Percentiles rank a stretch among this genome's conserved stretches.
Evolutionary conservation across 2,888 invertebrate genomes (phyloP).

Genomic region (Cantharis nigra): DNA sequence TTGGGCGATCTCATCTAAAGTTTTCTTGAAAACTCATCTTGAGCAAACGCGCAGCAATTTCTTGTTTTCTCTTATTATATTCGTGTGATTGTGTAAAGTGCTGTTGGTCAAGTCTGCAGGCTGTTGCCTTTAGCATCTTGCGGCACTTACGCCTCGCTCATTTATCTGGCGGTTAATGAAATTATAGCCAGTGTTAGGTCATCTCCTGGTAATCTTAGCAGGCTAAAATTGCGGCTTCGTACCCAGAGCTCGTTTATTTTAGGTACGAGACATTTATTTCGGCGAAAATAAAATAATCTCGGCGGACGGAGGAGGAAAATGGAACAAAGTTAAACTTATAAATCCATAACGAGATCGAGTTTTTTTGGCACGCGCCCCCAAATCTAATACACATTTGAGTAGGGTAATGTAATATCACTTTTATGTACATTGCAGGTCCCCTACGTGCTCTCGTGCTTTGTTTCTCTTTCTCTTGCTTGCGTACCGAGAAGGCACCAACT

Average conservation of each 20-base stretch:
- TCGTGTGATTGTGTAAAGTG: conserved; percentile 44
- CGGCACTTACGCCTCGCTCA: conserved; percentile 53
- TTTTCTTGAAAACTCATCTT: conserved; percentile 35
- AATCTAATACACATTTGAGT: conserved; percentile 44
- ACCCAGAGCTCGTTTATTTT: conserved; percentile 41
- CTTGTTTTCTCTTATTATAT: conserved; percentile 46
- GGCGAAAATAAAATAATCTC: conserved; percentile 1
- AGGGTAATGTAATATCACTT: conserved; percentile 43
- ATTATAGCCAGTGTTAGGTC: conserved; percentile 58
- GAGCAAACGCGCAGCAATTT: conserved; percentile 32
- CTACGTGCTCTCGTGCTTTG: conserved; percentile 20
- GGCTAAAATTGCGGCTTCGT: conserved; percentile 41
- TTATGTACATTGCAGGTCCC: conserved; percentile 34
- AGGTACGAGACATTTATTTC: conserved; percentile 37
- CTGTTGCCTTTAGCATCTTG: conserved; percentile 43
- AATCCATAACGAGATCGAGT: conserved; percentile 37
- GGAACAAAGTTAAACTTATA: conserved; percentile 37
- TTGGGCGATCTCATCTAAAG: conserved; percentile 20
- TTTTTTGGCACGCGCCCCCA: conserved; percentile 42
- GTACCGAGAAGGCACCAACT: background rate
- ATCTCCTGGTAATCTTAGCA: conserved; percentile 49
- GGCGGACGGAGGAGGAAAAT: background rate
- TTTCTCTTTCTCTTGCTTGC: conserved; percentile 22
- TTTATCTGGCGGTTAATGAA: conserved; percentile 64
- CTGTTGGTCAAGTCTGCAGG: conserved; percentile 44